Conservation (phyloP, 2,797 vertebrate genomes). For the Lophura swinhoii region DNA sequence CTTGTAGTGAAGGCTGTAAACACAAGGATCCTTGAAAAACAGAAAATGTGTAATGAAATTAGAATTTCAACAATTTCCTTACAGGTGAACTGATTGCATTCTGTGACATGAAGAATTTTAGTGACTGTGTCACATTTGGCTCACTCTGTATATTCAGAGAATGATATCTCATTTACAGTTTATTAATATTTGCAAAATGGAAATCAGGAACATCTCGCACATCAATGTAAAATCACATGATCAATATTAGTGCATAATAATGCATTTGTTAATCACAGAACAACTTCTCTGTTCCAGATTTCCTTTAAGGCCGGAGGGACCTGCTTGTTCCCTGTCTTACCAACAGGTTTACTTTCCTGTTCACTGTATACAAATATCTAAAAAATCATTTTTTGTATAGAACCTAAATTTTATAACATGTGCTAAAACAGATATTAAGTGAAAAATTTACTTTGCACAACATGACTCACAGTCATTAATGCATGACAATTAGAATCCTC, state of each 20-base stretch:
- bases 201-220: neutral
- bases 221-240: neutral
- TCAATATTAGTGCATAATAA: neutral
- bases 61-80: constrained; percentile 16
- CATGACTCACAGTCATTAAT: neutral
- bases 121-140: neutral
- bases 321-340: neutral
- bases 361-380: neutral
- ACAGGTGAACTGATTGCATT: neutral
- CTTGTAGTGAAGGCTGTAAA: constrained; percentile 22
- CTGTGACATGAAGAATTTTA: neutral
- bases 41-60: neutral
- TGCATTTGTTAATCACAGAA: neutral
- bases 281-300: neutral
- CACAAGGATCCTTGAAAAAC: neutral
- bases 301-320: neutral
- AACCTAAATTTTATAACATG: neutral
- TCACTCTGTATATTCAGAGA: neutral
- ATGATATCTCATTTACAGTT: neutral
- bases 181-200: neutral
- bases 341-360: neutral
- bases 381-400: neutral
- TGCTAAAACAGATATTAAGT: neutral
- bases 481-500: neutral
- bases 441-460: neutral